phyloP scores from a whole-genome alignment of 1,140 invertebrate species.

The Papilio polytes region DNA sequence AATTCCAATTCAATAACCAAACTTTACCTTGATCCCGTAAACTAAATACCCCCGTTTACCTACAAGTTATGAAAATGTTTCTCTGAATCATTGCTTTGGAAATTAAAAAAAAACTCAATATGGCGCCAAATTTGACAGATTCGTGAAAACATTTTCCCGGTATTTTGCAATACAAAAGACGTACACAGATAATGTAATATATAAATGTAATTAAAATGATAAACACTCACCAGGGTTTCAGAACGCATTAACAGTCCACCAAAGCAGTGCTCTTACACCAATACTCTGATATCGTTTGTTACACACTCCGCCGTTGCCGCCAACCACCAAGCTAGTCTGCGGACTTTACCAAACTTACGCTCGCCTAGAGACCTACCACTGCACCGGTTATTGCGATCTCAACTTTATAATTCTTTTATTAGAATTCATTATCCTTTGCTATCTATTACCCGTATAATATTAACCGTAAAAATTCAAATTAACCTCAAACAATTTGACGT shows the following conservation, averaged over 20 bases:
- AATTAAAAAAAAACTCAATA: neutral
- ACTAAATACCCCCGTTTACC: conserved; percentile 3
- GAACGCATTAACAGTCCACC: conserved; percentile 79
- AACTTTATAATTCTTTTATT: conserved; percentile 49
- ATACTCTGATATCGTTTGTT: conserved; percentile 63
- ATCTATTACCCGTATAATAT: neutral
- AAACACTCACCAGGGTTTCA: conserved; percentile 77
- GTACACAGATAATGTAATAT: conserved; percentile 45
- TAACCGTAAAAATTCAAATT: neutral
- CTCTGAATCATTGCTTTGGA: neutral
- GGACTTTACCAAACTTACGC: conserved; percentile 78
- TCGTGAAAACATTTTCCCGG: conserved; percentile 38
- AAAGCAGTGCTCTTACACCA: conserved; percentile 81
- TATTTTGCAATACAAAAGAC: conserved; percentile 33
- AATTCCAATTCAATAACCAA: conserved; percentile 11
- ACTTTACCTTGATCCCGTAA: conserved; percentile 4
- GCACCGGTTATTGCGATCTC: conserved; percentile 65
- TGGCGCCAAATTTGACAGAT: conserved; percentile 9
- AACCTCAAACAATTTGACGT: no score
- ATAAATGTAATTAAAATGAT: conserved; percentile 69
- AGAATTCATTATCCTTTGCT: neutral
- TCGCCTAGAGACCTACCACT: conserved; percentile 73
- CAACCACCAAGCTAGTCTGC: conserved; percentile 78
- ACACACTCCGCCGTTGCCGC: conserved; percentile 72
- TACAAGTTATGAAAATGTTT: conserved; percentile 15